A percentile compares a stretch with the other conserved stretches of the same genome.
Evolutionary conservation across 2,888 invertebrate species (phyloP).

Genomic region (Athetis lepigone): DNA sequence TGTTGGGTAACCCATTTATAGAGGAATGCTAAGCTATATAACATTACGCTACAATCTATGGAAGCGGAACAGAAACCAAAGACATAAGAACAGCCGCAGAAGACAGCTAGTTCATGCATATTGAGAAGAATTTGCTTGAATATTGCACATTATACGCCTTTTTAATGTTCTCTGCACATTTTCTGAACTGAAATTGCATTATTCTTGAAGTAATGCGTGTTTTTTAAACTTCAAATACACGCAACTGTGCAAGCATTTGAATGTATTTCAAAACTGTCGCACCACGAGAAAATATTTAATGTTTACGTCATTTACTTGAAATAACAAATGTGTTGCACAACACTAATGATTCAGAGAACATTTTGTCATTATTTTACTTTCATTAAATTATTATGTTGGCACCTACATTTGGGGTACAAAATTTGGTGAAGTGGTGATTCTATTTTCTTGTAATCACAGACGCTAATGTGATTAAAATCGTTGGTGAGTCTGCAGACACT

Average conservation of each 20-base stretch:
- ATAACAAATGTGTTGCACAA: slow-evolving; percentile 5
- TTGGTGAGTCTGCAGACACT: no score
- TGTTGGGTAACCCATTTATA: no score
- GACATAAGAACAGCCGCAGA: no score
- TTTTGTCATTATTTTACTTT: neutral
- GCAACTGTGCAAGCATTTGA: neutral
- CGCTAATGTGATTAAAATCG: no score
- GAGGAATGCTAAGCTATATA: no score
- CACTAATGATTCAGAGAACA: neutral
- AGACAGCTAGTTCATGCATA: no score
- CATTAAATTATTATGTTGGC: neutral
- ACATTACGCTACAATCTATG: no score
- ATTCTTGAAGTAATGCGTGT: neutral
- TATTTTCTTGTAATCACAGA: no score
- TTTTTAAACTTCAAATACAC: neutral
- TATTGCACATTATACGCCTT: neutral
- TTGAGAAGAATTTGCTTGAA: neutral
- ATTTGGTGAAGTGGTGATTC: no score
- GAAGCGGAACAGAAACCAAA: no score
- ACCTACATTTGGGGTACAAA: no score
- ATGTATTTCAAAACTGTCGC: slow-evolving; percentile 26
- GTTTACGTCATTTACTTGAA: slow-evolving; percentile 2
- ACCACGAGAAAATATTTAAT: slow-evolving; percentile 8
- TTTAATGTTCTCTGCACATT: neutral
- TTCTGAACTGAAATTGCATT: neutral